Base-by-base conservation (phyloP, 2,113 vertebrate species). In the Gambusia holbrooki region DNA sequence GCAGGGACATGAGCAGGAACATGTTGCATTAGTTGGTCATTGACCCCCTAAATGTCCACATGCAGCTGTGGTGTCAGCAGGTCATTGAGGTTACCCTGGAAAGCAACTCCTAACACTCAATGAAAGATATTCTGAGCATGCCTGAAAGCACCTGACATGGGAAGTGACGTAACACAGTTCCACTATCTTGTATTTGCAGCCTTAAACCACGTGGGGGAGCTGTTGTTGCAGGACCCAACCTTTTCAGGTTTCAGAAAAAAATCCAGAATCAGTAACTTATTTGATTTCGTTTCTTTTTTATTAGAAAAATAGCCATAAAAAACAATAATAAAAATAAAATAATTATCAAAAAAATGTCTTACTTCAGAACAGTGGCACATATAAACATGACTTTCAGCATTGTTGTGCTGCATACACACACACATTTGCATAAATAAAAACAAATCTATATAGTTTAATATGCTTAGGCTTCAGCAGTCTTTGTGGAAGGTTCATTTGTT, bases 121-220 rank as follows among this genome's bases (percentile, higher is more conserved):
- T 68, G 15, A 66, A 42, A n/a, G 5, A 45, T 12, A 48, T 19
- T 58, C 8, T 29, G 5, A n/a, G 33, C 13, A 33, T 62, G 28
- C n/a, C 17, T 19, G 45, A 48, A 48, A 17, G 45, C 45, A 48
- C 45, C 45, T 48, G 14, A 48, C 45, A 27, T 19, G 29, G 42
- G 3, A 54, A 27, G 37, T 48, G 66, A 42, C 4, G 37, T 67
- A 42, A 67, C 5, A n/a, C 40, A n/a, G 33, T 17, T 25, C 32
- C 27, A 13, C 5, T 1, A 15, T 28, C 35, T 7, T 66, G 25
- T 15, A 40, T 40, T 42, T 66, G 8, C 79, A 69, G 51, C 11
- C 0, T 13, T 60, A 11, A 74, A 79, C 86, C 90, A 90, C 83
- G 72, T 71, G 80, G 51, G 8, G 6, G 66, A 64, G 29, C 71